A percentile compares a stretch with the other conserved stretches of the same genome.
These are phyloP conservation scores for Hemicrepidius hirtus DNA, from an alignment of 2,888 invertebrate genomes.

Conservation along the genomic window DNA sequence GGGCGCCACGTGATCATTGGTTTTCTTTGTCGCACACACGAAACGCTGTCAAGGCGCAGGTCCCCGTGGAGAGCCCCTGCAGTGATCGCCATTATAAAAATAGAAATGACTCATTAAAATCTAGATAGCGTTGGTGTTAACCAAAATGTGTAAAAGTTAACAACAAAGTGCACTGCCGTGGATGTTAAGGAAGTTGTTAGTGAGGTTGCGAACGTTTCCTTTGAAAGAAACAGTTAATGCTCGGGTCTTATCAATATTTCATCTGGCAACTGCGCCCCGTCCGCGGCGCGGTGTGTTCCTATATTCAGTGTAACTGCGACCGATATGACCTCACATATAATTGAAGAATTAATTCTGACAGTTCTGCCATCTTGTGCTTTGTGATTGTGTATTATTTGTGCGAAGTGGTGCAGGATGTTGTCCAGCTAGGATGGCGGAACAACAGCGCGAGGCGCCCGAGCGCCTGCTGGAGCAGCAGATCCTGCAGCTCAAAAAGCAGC, in stretches of 20 bases:
- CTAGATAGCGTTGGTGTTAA: constrained; percentile 48
- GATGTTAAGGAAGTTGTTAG: constrained; percentile 24
- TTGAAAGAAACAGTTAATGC: not conserved
- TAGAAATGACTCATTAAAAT: constrained; percentile 54
- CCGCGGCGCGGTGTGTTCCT: constrained; percentile 59
- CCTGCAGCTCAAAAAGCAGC: constrained; percentile 93
- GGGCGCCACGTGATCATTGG: constrained; percentile 56
- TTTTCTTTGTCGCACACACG: constrained; percentile 43
- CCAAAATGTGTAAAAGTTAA: constrained; percentile 44
- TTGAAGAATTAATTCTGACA: constrained; percentile 68
- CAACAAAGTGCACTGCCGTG: constrained; percentile 40
- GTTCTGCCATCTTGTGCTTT: constrained; percentile 65
- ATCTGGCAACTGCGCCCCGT: constrained; percentile 66
- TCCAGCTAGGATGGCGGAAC: constrained; percentile 66
- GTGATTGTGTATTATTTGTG: constrained; percentile 57
- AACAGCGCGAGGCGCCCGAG: constrained; percentile 69
- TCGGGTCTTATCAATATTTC: constrained; percentile 54
- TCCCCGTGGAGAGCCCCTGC: constrained; percentile 45
- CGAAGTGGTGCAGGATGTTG: constrained; percentile 50
- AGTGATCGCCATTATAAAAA: constrained; percentile 43
- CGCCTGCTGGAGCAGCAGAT: constrained; percentile 72
- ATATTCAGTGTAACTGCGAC: constrained; percentile 64
- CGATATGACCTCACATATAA: constrained; percentile 71
- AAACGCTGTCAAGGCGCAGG: constrained; percentile 38
- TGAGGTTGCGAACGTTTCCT: constrained; percentile 1